Conservation (phyloP, 2,888 invertebrate species). For the Lottia scabra region DNA sequence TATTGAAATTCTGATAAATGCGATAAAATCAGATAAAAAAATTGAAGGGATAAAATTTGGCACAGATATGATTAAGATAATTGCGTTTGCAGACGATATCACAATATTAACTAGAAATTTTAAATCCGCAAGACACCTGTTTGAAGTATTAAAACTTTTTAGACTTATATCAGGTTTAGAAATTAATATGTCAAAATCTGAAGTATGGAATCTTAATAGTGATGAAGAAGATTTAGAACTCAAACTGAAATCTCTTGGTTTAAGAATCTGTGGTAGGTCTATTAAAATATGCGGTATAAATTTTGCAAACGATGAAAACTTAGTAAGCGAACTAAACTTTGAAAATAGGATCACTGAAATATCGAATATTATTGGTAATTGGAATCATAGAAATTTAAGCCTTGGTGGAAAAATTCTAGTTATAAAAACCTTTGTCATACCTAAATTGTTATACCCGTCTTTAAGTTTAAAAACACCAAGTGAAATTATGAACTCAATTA, state of each 20-base stretch:
- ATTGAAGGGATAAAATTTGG: neutral
- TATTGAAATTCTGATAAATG: neutral
- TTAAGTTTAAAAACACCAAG: no score
- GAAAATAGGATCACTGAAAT: no score
- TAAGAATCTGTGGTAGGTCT: neutral
- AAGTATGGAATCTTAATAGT: neutral
- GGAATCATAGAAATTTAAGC: no score
- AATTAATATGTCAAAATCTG: neutral
- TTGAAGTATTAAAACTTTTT: neutral
- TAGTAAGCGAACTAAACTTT: neutral
- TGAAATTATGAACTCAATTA: no score
- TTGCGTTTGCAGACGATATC: neutral
- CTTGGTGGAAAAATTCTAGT: no score
- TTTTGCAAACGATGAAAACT: no score
- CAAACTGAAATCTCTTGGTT: neutral
- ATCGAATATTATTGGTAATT: no score
- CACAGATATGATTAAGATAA: neutral
- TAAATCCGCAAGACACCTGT: neutral
- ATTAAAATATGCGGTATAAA: neutral
- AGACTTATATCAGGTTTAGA: neutral
- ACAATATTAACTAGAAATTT: neutral
- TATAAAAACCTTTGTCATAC: no score
- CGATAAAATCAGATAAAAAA: neutral
- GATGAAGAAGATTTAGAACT: neutral
- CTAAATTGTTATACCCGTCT: no score